A percentile compares a stretch with the other conserved stretches of the same genome.
These are phyloP conservation scores for Patella depressa DNA, from an alignment of 2,888 invertebrate genomes.

Conservation along the genomic window DNA sequence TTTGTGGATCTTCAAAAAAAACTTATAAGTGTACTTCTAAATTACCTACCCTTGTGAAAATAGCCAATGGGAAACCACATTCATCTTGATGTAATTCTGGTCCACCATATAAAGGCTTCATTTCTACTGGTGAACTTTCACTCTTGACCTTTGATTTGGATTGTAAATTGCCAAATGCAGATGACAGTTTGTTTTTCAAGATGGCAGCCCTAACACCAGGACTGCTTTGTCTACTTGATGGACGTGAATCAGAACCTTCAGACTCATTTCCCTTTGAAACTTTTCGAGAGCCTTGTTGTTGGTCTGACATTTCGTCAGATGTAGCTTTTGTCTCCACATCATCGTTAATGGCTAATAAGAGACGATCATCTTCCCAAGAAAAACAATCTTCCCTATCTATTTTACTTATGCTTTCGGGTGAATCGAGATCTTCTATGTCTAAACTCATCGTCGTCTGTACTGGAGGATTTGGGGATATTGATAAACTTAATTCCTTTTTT, in stretches of 20 bases:
- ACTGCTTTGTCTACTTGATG: conserved; percentile 24
- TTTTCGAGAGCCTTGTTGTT: conserved; percentile 11
- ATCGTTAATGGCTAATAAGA: conserved; percentile 47
- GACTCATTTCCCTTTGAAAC: conserved; percentile 14
- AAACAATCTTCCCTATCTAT: conserved; percentile 65
- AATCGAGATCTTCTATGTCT: conserved; percentile 57
- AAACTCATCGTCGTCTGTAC: conserved; percentile 21
- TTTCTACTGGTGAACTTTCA: conserved; percentile 10
- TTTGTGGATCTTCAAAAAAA: no score
- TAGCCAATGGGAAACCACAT: conserved; percentile 88
- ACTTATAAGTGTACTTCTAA: no score
- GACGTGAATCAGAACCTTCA: conserved; percentile 4
- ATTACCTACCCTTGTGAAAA: conserved; percentile 82
- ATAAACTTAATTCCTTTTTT: conserved; percentile 2
- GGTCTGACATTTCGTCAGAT: conserved; percentile 29
- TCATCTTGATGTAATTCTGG: conserved; percentile 73
- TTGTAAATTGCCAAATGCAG: conserved; percentile 46
- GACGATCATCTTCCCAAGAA: conserved; percentile 65
- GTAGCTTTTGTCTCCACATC: conserved; percentile 20
- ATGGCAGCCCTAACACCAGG: conserved; percentile 45
- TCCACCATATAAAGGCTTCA: conserved; percentile 26
- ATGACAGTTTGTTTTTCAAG: conserved; percentile 51
- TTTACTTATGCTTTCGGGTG: conserved; percentile 62
- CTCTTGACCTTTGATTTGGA: conserved; percentile 34
- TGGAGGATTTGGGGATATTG: neutral